phyloP scores from a whole-genome alignment of 2,797 vertebrate species.

The Meriones psammophilus region DNA sequence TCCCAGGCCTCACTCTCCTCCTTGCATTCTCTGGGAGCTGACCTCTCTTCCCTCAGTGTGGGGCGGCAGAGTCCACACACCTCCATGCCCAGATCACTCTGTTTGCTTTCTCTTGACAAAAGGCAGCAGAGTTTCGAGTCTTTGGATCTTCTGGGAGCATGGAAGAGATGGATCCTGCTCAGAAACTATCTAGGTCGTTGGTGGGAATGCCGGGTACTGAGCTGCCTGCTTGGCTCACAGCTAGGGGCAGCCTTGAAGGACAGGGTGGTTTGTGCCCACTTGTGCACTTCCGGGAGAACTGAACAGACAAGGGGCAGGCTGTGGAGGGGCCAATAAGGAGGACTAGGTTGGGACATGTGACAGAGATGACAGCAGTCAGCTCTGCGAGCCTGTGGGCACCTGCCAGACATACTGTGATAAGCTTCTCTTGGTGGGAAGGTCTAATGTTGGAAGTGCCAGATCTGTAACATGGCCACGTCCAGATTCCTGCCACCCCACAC shows the following conservation, averaged over 20 bases:
- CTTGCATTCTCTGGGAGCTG: neutral
- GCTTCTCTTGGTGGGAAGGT: conserved; percentile 4
- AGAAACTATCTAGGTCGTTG: neutral
- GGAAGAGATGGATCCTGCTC: neutral
- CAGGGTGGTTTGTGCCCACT: too few species aligned
- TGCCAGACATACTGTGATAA: conserved; percentile 42
- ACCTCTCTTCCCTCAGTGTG: neutral
- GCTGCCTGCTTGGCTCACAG: neutral
- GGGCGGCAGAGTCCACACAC: neutral
- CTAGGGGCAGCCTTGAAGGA: neutral
- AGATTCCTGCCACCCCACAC: neutral
- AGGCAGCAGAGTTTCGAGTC: neutral
- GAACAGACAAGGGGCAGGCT: neutral
- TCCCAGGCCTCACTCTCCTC: neutral
- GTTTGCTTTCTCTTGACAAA: neutral
- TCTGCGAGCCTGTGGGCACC: conserved; percentile 27
- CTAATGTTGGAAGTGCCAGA: too few species aligned
- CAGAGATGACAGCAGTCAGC: neutral
- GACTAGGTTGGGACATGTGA: neutral
- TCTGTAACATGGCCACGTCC: neutral
- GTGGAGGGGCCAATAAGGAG: conserved; percentile 57
- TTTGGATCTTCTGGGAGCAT: neutral
- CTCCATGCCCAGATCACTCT: neutral
- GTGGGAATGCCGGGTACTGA: neutral
- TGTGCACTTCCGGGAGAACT: neutral